Conservation (phyloP, 2,797 vertebrate genomes). For the Scyliorhinus canicula region DNA sequence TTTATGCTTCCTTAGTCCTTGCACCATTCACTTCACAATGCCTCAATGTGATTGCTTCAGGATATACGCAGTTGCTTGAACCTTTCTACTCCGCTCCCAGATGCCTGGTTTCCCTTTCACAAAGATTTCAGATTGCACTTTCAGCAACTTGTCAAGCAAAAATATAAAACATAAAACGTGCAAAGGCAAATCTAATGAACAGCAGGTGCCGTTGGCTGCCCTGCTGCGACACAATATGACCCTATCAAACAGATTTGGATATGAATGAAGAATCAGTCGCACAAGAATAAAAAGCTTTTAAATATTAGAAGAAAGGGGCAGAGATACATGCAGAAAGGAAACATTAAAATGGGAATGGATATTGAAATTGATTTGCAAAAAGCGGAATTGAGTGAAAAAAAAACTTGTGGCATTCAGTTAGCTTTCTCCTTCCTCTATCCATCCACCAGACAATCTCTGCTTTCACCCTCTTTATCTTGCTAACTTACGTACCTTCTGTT, state of each 20-base stretch:
- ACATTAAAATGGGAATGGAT: neutral
- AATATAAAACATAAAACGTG: neutral
- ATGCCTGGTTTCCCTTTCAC: neutral
- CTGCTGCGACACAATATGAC: neutral
- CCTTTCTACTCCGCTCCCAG: neutral
- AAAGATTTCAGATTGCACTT: neutral
- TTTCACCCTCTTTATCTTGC: neutral
- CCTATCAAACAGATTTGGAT: neutral
- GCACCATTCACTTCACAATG: neutral
- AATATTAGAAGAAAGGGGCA: neutral
- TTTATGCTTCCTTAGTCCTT: neutral
- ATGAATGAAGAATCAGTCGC: neutral
- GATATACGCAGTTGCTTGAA: neutral
- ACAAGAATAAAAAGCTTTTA: neutral
- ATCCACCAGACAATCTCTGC: neutral
- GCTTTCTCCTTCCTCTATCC: neutral
- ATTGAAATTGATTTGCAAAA: neutral
- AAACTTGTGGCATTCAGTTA: neutral
- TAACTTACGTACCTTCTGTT: neutral
- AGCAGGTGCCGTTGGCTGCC: neutral
- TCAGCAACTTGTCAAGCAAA: neutral
- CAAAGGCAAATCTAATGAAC: neutral
- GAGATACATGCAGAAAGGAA: neutral
- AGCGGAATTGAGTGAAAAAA: neutral
- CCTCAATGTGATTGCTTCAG: neutral